Percentiles rank a stretch among this genome's conserved stretches.
Conservation (phyloP, 2,113 vertebrate genomes). For the Carassius auratus region DNA sequence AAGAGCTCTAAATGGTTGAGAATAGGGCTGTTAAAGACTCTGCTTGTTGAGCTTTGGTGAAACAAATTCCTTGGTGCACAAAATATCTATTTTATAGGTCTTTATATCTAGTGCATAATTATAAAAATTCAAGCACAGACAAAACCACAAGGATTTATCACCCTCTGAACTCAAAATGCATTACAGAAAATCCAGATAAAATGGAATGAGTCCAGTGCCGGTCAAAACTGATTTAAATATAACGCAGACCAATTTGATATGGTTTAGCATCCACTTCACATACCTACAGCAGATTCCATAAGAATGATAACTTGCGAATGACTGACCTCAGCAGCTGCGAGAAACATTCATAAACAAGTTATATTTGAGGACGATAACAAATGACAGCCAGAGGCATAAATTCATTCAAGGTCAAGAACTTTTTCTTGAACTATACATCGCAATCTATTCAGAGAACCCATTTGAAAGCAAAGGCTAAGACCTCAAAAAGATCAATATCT, state of each 20-base stretch:
- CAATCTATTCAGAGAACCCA: background rate
- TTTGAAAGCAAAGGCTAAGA: background rate
- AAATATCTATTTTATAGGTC: too few relatives aligned
- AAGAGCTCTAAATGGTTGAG: background rate
- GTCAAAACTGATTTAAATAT: too few relatives aligned
- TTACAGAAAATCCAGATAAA: background rate
- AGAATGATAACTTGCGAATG: background rate
- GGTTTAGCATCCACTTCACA: slow-evolving; percentile 3
- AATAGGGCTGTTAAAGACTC: background rate
- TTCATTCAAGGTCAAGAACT: background rate
- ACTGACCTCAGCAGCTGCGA: background rate
- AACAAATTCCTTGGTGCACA: background rate
- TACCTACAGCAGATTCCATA: background rate
- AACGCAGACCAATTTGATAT: background rate
- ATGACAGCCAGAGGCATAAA: background rate
- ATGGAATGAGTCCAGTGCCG: background rate
- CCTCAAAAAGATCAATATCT: background rate
- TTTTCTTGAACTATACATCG: background rate
- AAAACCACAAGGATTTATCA: background rate
- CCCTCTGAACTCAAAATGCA: background rate
- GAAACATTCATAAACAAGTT: background rate
- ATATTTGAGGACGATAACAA: background rate
- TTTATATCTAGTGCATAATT: too few relatives aligned
- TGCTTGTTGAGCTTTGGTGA: background rate
- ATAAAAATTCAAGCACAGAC: background rate